These are phyloP conservation scores for Morone saxatilis DNA, from an alignment of 2,113 vertebrate species.

Conservation along the genomic window DNA sequence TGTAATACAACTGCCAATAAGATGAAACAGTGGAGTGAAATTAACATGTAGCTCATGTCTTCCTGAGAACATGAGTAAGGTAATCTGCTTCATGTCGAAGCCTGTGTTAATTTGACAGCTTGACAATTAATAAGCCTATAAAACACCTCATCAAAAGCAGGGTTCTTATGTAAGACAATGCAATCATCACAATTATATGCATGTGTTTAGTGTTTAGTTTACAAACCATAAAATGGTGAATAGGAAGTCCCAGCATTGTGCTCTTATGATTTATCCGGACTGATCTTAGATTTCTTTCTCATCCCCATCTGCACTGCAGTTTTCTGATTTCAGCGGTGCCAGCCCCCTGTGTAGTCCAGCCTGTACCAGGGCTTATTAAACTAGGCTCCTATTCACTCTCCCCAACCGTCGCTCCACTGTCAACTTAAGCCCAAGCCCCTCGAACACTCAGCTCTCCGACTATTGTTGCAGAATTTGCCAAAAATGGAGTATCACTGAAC, in stretches of 20 bases:
- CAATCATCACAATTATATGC: slow-evolving; percentile 50
- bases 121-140: slow-evolving; percentile 69
- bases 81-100: slow-evolving; percentile 71
- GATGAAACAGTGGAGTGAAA: slow-evolving; percentile 44
- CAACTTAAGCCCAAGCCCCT: slow-evolving; percentile 71
- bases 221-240: slow-evolving; percentile 43
- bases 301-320: slow-evolving; percentile 77
- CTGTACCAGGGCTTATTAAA: slow-evolving; percentile 80
- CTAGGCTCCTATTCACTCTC: slow-evolving; percentile 70
- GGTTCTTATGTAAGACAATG: slow-evolving; percentile 62
- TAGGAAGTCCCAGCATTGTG: slow-evolving; percentile 33
- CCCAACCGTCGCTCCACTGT: slow-evolving; percentile 73
- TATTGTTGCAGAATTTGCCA: slow-evolving; percentile 64
- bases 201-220: slow-evolving; percentile 37
- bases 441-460: slow-evolving; percentile 56
- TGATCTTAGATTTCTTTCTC: slow-evolving; percentile 60
- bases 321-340: slow-evolving; percentile 73
- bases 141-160: slow-evolving; percentile 37
- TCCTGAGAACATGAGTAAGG: slow-evolving; percentile 59
- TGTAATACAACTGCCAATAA: slow-evolving; percentile 58
- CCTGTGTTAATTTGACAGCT: slow-evolving; percentile 64
- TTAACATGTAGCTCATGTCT: slow-evolving; percentile 49
- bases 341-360: slow-evolving; percentile 79
- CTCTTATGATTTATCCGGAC: slow-evolving; percentile 57
- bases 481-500: slow-evolving; percentile 55